Evolutionary conservation across 2,113 vertebrate genomes (phyloP).

Genomic region (Vireo altiloquus): DNA sequence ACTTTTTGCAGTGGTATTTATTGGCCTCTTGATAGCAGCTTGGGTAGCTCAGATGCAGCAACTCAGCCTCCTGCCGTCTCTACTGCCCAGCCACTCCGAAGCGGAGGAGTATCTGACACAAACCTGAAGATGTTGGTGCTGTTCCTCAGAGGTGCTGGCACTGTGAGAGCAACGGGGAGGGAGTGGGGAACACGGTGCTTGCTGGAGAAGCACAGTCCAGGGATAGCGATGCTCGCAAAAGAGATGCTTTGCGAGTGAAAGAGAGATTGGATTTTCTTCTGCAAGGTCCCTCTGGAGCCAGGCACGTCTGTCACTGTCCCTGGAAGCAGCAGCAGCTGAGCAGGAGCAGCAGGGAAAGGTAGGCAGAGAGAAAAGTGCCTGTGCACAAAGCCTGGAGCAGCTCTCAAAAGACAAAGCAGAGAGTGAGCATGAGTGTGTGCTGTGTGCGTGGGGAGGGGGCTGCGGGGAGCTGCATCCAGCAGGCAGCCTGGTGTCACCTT

Average conservation of each 20-base stretch:
- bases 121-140: not conserved
- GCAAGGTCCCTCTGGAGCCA: not conserved
- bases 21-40: not conserved
- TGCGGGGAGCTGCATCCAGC: not conserved
- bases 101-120: not conserved
- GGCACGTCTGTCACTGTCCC: not conserved
- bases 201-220: not conserved
- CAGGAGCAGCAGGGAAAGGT: not conserved
- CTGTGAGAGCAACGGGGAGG: not conserved
- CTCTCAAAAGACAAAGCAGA: constrained; percentile 25
- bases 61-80: not conserved
- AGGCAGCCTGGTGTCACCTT: constrained; percentile 63
- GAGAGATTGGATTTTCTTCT: not conserved
- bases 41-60: not conserved
- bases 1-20: not conserved
- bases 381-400: constrained; percentile 5
- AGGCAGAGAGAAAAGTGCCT: not conserved
- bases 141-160: not conserved
- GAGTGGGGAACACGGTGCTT: not conserved
- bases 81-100: not conserved
- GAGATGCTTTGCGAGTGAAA: not conserved
- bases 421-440: not conserved
- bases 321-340: not conserved
- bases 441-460: constrained; percentile 20
- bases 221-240: not conserved